Evolutionary conservation across 2,797 vertebrate species (phyloP), one percentile per base, ranked within the genome.

Genomic region (Lagorchestes hirsutus): DNA sequence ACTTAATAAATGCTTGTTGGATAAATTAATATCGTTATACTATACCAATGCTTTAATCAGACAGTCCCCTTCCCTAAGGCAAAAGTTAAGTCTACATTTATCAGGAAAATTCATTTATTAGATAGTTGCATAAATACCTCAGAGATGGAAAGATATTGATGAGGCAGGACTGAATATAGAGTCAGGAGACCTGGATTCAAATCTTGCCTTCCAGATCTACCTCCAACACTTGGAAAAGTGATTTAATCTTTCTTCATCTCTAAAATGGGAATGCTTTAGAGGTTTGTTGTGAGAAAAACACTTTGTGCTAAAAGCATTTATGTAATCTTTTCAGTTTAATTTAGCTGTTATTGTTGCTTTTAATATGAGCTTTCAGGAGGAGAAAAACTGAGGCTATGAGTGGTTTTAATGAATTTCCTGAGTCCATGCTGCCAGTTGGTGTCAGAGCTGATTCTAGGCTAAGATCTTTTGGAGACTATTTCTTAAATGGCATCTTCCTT

Each of bases 401-500:
- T 24, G 40, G 40, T 82, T 82, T 82, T 82, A 82, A 46, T 82
- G 74, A 46, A 16, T 74, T 40, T 40, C 67, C 16, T 74, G n/a
- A 74, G 67, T 40, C 12, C 5, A 40, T 74, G n/a, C 67, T 74
- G 67, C n/a, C n/a, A 40, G 5, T 40, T 74, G 16, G 16, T 27
- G 2, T 46, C n/a, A 82, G 67, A 29, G 18, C n/a, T 58, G 67
- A 95, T 50, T 95, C 90, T 62, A 34, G 94, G 67, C 55, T 59
- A 5, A 54, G n/a, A 55, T 67, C 28, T 56, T 28, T 24, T 46
- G 90, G 11, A 40, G 27, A 59, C 54, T 11, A 10, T 28, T 91
- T 92, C 34, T 55, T 90, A 34, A 87, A 91, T 28, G 59, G 50
- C 14, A 58, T n/a, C 54, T 95, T 82, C 90, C 95, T 91, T n/a